phyloP scores from a whole-genome alignment of 2,888 invertebrate genomes.

The Noctua janthe region DNA sequence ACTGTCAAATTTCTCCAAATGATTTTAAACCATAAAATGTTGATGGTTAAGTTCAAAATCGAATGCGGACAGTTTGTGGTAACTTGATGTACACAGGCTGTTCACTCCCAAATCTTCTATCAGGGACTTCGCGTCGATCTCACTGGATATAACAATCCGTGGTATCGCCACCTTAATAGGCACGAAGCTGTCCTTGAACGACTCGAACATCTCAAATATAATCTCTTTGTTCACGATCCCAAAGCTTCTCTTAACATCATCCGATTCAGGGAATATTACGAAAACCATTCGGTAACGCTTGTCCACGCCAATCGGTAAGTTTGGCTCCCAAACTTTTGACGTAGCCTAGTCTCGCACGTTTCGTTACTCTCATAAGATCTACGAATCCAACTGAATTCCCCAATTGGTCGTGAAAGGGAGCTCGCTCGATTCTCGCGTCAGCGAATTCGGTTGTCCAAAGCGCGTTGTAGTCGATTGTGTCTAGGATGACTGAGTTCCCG shows the following conservation, averaged over 20 bases:
- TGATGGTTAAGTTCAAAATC: too few species aligned
- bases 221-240: not conserved
- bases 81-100: conserved; percentile 38
- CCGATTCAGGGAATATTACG: conserved; percentile 5
- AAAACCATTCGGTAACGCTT: conserved; percentile 42
- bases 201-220: conserved; percentile 34
- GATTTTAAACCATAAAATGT: too few species aligned
- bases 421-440: conserved; percentile 39
- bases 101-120: conserved; percentile 46
- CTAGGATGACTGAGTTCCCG: conserved; percentile 61
- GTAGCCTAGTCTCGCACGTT: conserved; percentile 41
- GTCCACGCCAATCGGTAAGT: conserved; percentile 46
- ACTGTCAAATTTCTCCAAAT: too few species aligned
- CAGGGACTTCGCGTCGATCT: conserved; percentile 26
- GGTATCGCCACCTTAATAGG: conserved; percentile 55
- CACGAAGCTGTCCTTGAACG: conserved; percentile 24
- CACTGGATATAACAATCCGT: conserved; percentile 30
- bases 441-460: conserved; percentile 46
- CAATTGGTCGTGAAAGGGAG: conserved; percentile 42
- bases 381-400: conserved; percentile 50
- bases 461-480: conserved; percentile 47
- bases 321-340: conserved; percentile 42
- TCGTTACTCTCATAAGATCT: conserved; percentile 54
- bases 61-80: too few species aligned
- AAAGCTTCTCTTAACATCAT: not conserved